Conservation (phyloP, 2,888 invertebrate genomes). For the Charanyca ferruginea region DNA sequence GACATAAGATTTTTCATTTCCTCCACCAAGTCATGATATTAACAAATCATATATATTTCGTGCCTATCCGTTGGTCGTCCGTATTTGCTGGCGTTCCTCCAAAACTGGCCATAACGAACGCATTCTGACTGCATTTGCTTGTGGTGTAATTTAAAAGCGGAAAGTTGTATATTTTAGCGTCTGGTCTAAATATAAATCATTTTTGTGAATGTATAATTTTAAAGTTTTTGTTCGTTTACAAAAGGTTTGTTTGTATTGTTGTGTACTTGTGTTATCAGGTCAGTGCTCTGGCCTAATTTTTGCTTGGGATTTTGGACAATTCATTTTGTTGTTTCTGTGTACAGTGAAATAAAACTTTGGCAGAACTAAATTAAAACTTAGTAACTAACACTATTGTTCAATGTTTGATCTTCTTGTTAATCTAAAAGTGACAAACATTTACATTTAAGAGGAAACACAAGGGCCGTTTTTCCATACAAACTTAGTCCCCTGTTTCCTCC, state of each 20-base stretch:
- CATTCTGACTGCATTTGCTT: slow-evolving; percentile 78
- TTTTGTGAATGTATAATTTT: slow-evolving; percentile 45
- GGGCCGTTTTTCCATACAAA: too few relatives aligned
- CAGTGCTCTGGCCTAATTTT: slow-evolving; percentile 15
- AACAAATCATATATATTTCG: slow-evolving; percentile 64
- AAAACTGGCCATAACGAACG: slow-evolving; percentile 80
- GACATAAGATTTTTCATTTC: slow-evolving; percentile 59
- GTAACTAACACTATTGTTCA: too few relatives aligned
- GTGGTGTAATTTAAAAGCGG: slow-evolving; percentile 58
- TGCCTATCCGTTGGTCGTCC: slow-evolving; percentile 61
- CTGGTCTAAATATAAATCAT: slow-evolving; percentile 47
- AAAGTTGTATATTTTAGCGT: slow-evolving; percentile 17
- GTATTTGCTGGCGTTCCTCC: slow-evolving; percentile 75
- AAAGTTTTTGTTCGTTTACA: slow-evolving; percentile 2
- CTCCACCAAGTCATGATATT: slow-evolving; percentile 54
- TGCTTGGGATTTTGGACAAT: background rate
- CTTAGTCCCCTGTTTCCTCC: too few relatives aligned
- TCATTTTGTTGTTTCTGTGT: background rate
- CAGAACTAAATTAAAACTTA: too few relatives aligned
- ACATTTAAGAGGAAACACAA: too few relatives aligned
- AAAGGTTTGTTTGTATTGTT: slow-evolving; percentile 26
- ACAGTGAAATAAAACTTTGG: too few relatives aligned
- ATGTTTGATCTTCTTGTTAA: too few relatives aligned
- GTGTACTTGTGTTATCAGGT: slow-evolving; percentile 16
- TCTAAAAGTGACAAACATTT: too few relatives aligned